Base-by-base conservation (phyloP, 2,888 invertebrate species). In the Eilema depressum region DNA sequence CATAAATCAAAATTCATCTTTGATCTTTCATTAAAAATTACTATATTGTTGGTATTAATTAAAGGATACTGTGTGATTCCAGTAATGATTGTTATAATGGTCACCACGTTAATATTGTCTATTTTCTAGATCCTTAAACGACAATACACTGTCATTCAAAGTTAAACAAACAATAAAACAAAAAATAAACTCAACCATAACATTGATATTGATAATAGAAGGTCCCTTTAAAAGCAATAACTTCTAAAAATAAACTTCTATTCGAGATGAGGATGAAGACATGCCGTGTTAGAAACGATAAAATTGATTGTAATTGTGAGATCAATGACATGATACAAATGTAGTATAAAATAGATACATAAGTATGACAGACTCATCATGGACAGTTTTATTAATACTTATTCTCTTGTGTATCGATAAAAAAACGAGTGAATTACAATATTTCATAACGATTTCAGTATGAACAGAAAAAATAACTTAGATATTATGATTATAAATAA, bases 191-290 rank as follows among this genome's bases (percentile, higher is more conserved):
- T 14, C 33, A 28, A 68, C 62, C 53, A 62, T 60, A 23, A 64
- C 67, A 57, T 62, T 72, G 53, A 76, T 53, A 47, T 47, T 17
- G n/a, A 30, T 70, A 64, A 73, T 73, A 23, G 7, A 64, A 66
- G 59, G 68, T 67, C 64, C 66, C 66, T 69, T 75, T 69, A 73
- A 77, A 68, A 68, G 70, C 78, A 80, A 78, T 78, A 61, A 67
- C 26, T 25, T 66, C 75, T 78, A 70, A 78, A 80, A 76, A 80
- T 80, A 80, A 65, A 69, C 65, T 68, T 41, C 69, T 70, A 66
- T 70, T 74, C 63, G 20, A 59, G 59, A 70, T 37, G 30, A 65
- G 63, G 62, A 65, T n/a, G 64, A 66, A 41, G 26, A 66, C 59
- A 59, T 5, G 53, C 69, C 30, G 57, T 14, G 62, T 67, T 30